A percentile compares a stretch with the other conserved stretches of the same genome.
Conservation (phyloP, 2,888 invertebrate genomes). For the Metopia argyrocephala region DNA sequence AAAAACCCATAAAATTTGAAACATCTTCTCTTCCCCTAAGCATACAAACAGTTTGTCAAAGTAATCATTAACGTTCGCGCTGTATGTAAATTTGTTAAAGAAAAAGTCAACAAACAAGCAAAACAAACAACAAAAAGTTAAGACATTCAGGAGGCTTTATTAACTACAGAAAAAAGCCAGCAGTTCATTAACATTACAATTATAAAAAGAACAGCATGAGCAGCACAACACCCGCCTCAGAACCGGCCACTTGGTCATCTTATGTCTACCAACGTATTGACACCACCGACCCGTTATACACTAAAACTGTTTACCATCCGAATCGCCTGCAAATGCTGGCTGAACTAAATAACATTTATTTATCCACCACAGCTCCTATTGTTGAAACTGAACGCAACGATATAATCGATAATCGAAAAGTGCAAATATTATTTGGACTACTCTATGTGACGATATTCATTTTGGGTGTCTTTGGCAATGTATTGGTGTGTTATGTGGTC, state of each 20-base stretch:
- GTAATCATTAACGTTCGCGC: background rate
- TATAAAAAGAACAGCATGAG: background rate
- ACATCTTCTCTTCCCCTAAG: background rate
- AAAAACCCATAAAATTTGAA: background rate
- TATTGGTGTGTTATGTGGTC: constrained; percentile 95
- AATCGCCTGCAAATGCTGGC: constrained; percentile 25
- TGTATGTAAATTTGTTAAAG: background rate
- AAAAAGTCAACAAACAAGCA: no score
- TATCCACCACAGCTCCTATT: constrained; percentile 22
- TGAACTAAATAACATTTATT: constrained; percentile 22
- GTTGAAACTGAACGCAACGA: constrained; percentile 57
- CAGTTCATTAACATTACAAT: no score
- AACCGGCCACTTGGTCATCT: constrained; percentile 53
- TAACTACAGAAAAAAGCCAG: background rate
- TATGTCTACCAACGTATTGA: constrained; percentile 52
- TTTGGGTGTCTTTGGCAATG: constrained; percentile 92
- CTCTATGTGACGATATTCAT: constrained; percentile 82
- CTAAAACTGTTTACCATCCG: constrained; percentile 27
- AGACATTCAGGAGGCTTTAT: no score
- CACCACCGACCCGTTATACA: constrained; percentile 35
- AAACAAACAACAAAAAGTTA: background rate
- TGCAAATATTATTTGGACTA: constrained; percentile 76
- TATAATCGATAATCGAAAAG: constrained; percentile 73
- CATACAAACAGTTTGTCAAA: background rate
- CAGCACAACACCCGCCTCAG: constrained; percentile 28